Percentiles rank a stretch among this genome's conserved stretches.
phyloP scores from a whole-genome alignment of 2,797 vertebrate species.

The Harpagifer antarcticus region DNA sequence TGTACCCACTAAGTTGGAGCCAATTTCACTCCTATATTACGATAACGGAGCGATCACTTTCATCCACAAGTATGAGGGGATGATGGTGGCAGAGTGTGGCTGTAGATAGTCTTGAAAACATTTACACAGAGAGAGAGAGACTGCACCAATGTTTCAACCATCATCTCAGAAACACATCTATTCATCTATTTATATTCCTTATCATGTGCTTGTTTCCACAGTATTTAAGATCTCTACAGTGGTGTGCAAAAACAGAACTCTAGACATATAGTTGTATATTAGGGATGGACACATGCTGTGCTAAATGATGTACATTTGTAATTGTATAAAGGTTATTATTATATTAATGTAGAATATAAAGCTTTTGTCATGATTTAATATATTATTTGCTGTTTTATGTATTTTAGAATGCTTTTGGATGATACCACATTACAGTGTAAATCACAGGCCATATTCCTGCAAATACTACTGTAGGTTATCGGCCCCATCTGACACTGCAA shows the following conservation, averaged over 20 bases:
- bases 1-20: constrained; percentile 94
- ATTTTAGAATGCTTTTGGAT: constrained; percentile 17
- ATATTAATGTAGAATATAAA: constrained; percentile 44
- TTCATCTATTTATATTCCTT: constrained; percentile 25
- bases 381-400: constrained; percentile 18
- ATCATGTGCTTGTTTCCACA: constrained; percentile 23
- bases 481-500: neutral
- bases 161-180: neutral
- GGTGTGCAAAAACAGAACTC: constrained; percentile 42
- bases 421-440: constrained; percentile 12
- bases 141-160: constrained; percentile 14
- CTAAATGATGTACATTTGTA: constrained; percentile 67
- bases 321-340: constrained; percentile 65
- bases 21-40: constrained; percentile 95
- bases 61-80: constrained; percentile 96
- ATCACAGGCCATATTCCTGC: neutral
- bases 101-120: constrained; percentile 91
- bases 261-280: constrained; percentile 58
- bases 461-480: neutral
- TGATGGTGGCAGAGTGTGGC: constrained; percentile 96
- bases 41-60: constrained; percentile 93
- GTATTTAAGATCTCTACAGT: constrained; percentile 42
- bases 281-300: constrained; percentile 50
- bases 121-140: constrained; percentile 68
- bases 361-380: constrained; percentile 14